These are phyloP conservation scores for Sapayoa aenigma DNA, from an alignment of 2,113 vertebrate species.

Conservation along the genomic window DNA sequence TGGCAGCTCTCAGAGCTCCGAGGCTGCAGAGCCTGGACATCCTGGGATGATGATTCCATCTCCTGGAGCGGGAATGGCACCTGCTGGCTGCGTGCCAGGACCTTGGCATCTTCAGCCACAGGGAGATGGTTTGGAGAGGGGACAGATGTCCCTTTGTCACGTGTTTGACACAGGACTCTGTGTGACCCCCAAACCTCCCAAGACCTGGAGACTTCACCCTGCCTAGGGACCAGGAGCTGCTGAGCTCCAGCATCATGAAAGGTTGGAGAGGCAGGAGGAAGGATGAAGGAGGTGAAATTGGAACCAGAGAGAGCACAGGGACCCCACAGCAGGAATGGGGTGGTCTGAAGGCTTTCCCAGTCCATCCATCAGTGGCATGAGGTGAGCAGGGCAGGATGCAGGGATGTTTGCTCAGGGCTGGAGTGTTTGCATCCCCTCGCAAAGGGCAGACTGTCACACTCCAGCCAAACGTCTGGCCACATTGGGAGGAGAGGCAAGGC, in stretches of 20 bases:
- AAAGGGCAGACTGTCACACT: not conserved
- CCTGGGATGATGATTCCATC: not conserved
- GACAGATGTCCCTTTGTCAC: not conserved
- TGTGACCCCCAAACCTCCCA: not conserved
- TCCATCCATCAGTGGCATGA: not conserved
- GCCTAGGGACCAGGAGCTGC: rapidly evolving
- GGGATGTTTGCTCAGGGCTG: not conserved
- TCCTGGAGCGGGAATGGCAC: no score
- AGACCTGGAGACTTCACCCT: not conserved
- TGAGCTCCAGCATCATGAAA: not conserved
- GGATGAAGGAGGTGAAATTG: not conserved
- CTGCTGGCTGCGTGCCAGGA: not conserved
- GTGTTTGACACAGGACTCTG: rapidly evolving
- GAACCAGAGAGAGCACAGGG: not conserved
- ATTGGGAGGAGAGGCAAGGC: not conserved
- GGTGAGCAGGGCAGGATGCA: no score
- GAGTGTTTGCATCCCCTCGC: not conserved
- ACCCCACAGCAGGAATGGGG: not conserved
- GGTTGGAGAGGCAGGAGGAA: not conserved
- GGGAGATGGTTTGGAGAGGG: no score
- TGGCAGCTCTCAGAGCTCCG: not conserved
- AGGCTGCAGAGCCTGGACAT: not conserved
- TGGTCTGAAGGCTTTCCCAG: not conserved
- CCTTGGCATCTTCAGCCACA: rapidly evolving
- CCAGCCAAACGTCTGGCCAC: not conserved